These are phyloP conservation scores for Thalpophila matura DNA, from an alignment of 2,888 invertebrate species.

Conservation along the genomic window DNA sequence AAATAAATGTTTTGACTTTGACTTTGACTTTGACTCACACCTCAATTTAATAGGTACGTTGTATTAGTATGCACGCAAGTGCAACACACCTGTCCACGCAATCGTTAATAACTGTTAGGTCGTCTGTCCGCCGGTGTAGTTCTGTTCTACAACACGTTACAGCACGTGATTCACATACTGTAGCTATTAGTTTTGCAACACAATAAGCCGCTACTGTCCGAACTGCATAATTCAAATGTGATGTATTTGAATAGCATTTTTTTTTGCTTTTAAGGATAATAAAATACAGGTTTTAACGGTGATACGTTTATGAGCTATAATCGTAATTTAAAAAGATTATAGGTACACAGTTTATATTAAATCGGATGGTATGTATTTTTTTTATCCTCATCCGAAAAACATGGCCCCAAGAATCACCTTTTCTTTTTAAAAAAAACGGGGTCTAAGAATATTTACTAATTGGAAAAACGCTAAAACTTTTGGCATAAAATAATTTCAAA, in stretches of 20 bases:
- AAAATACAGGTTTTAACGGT: too few species aligned
- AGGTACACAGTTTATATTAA: too few species aligned
- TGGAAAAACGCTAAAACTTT: too few species aligned
- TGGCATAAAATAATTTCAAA: too few species aligned
- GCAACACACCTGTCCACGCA: constrained; percentile 21
- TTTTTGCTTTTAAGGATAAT: background rate
- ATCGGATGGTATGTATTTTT: too few species aligned
- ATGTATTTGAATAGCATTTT: background rate
- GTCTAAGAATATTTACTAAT: too few species aligned
- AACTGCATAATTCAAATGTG: background rate
- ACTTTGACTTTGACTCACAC: too few species aligned
- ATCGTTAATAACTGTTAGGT: constrained; percentile 54
- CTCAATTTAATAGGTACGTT: background rate
- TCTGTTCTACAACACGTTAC: constrained; percentile 40
- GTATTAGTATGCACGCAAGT: constrained; percentile 41
- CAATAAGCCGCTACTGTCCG: constrained; percentile 2
- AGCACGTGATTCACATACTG: constrained; percentile 50
- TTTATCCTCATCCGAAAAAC: too few species aligned
- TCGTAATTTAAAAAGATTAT: too few species aligned
- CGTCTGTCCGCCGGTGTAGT: constrained; percentile 20
- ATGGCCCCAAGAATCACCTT: too few species aligned
- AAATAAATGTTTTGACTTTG: too few species aligned
- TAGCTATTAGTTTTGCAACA: constrained; percentile 22
- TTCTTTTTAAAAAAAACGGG: too few species aligned
- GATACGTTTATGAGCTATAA: background rate